These are phyloP conservation scores for Sympetrum striolatum DNA, from an alignment of 2,888 invertebrate species.

Conservation along the genomic window DNA sequence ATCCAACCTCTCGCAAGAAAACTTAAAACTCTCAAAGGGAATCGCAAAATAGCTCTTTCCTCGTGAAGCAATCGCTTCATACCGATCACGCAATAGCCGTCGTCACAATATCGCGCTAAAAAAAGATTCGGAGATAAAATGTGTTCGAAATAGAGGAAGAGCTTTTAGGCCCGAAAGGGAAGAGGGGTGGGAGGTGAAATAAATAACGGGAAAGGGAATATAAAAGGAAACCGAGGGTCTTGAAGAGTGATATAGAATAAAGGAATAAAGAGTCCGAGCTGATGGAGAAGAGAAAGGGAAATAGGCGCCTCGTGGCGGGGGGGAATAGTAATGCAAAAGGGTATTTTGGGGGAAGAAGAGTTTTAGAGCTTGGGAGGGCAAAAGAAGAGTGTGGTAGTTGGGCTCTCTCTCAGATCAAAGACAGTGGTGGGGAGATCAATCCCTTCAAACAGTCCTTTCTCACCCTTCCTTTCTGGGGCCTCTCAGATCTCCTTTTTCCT, in stretches of 20 bases:
- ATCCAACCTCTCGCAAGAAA: not conserved
- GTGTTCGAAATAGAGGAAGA: not conserved
- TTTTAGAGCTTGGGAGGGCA: not conserved
- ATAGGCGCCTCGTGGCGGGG: not conserved
- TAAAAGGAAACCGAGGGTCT: not conserved
- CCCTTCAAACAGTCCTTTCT: not conserved
- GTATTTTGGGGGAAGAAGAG: not conserved
- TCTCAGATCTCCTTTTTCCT: not conserved
- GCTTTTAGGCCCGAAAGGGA: not conserved
- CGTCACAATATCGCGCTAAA: not conserved
- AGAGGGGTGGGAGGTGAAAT: not conserved
- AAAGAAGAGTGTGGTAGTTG: not conserved
- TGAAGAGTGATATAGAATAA: not conserved
- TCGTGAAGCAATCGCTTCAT: not conserved
- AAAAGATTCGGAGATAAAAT: not conserved
- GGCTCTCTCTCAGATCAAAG: not conserved
- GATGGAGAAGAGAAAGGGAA: not conserved
- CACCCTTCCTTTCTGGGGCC: not conserved
- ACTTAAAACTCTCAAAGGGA: not conserved
- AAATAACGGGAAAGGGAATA: not conserved
- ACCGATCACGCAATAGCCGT: not conserved
- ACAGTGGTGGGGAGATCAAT: not conserved
- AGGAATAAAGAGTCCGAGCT: not conserved
- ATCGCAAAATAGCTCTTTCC: not conserved
- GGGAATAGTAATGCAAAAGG: not conserved